phyloP scores from a whole-genome alignment of 2,113 vertebrate species.

The Struthio camelus region DNA sequence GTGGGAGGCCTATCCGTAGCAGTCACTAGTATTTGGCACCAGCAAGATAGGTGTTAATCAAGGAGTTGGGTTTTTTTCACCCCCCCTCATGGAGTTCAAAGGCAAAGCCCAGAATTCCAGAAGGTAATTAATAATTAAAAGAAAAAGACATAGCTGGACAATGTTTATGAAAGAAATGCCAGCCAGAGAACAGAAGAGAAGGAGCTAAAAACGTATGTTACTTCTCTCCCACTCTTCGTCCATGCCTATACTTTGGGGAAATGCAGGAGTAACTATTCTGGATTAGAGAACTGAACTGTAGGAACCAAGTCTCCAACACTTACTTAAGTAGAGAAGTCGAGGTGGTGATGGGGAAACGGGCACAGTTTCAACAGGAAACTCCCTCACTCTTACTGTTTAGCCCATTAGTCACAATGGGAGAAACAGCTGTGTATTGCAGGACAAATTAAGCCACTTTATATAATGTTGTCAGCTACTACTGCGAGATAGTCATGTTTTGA shows the following conservation, averaged over 20 bases:
- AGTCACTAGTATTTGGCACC: background rate
- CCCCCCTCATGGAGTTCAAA: background rate
- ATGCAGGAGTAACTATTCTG: background rate
- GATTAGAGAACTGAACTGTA: background rate
- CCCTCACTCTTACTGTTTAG: background rate
- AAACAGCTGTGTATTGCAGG: background rate
- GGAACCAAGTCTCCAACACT: background rate
- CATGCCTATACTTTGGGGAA: background rate
- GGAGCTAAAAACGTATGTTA: background rate
- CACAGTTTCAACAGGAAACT: background rate
- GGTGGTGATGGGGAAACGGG: background rate
- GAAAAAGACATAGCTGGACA: background rate
- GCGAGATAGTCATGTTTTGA: background rate
- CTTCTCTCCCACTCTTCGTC: background rate
- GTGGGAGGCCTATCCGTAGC: background rate
- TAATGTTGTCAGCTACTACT: rapidly evolving
- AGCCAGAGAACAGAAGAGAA: background rate
- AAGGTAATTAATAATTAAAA: background rate
- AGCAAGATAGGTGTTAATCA: background rate
- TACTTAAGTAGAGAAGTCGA: background rate
- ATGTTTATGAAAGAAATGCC: background rate
- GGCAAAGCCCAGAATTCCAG: background rate
- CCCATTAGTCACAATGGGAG: background rate
- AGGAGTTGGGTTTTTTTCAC: background rate
- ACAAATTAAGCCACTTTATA: background rate